These are phyloP conservation scores for Poeciliopsis turrubarensis DNA, from an alignment of 2,113 vertebrate genomes.

Conservation along the genomic window DNA sequence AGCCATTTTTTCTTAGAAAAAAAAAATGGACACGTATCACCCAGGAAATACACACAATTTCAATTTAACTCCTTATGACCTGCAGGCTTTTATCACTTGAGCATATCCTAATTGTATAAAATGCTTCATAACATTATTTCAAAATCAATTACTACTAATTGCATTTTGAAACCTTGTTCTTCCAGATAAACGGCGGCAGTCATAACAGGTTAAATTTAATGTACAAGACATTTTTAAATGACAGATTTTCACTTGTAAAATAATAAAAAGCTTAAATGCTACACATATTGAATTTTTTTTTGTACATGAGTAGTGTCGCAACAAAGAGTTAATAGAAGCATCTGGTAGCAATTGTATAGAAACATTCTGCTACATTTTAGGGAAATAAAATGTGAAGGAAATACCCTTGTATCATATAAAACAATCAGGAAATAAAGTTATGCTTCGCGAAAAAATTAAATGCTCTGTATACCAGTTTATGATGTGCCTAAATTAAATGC, in stretches of 20 bases:
- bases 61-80: neutral
- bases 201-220: neutral
- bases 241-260: neutral
- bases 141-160: neutral
- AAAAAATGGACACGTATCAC: constrained; percentile 1
- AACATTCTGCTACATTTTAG: neutral
- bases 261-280: constrained; percentile 6
- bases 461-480: constrained; percentile 22
- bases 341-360: neutral
- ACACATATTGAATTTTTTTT: constrained; percentile 19
- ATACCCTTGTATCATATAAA: neutral
- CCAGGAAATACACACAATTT: constrained; percentile 14
- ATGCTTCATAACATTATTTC: neutral
- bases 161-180: neutral
- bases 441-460: constrained; percentile 50
- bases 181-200: neutral
- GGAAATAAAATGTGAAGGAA: neutral
- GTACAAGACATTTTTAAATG: no score
- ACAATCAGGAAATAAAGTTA: constrained; percentile 1
- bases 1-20: neutral
- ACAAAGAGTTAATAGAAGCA: constrained; percentile 3
- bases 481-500: constrained; percentile 56
- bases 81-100: neutral
- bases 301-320: constrained; percentile 34
- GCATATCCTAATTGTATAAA: neutral